Conservation (phyloP, 53 echinoderm and acorn worm genomes). For the Arbacia lixula region DNA sequence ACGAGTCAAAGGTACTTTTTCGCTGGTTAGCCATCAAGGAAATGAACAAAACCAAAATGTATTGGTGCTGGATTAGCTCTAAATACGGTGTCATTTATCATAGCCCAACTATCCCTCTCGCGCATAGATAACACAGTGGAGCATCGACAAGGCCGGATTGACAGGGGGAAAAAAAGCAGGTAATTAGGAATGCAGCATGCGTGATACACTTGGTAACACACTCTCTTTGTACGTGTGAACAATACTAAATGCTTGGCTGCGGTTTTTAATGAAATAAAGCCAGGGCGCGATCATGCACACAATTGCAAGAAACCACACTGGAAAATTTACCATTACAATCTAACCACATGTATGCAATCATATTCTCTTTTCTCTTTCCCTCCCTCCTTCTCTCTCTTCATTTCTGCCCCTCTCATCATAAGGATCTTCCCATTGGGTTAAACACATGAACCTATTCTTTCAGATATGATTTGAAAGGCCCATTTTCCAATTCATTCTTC, state of each 20-base stretch:
- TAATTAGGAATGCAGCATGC: conserved; percentile 12
- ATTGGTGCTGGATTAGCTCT: conserved; percentile 36
- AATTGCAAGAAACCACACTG: conserved; percentile 13
- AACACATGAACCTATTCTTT: too few relatives aligned
- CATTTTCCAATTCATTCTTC: too few relatives aligned
- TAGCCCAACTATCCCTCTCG: conserved; percentile 14
- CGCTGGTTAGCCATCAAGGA: conserved; percentile 30
- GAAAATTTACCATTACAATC: conserved; percentile 19
- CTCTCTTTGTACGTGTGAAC: conserved; percentile 5
- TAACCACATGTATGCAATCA: not conserved
- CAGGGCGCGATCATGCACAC: conserved; percentile 8
- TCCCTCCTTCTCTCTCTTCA: conserved; percentile 4
- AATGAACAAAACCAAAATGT: conserved; percentile 52
- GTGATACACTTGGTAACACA: not conserved
- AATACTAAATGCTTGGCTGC: conserved; percentile 41
- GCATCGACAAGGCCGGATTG: not conserved
- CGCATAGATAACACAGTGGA: not conserved
- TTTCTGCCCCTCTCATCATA: not conserved
- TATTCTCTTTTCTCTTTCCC: not conserved
- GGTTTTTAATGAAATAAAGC: conserved; percentile 50
- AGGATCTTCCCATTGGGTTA: too few relatives aligned
- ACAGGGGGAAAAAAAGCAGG: not conserved
- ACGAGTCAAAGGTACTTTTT: conserved; percentile 41
- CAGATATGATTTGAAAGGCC: too few relatives aligned
- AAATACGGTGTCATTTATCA: conserved; percentile 43